Evolutionary conservation across 1,140 invertebrate genomes (phyloP).

Genomic region (Achroia grisella): DNA sequence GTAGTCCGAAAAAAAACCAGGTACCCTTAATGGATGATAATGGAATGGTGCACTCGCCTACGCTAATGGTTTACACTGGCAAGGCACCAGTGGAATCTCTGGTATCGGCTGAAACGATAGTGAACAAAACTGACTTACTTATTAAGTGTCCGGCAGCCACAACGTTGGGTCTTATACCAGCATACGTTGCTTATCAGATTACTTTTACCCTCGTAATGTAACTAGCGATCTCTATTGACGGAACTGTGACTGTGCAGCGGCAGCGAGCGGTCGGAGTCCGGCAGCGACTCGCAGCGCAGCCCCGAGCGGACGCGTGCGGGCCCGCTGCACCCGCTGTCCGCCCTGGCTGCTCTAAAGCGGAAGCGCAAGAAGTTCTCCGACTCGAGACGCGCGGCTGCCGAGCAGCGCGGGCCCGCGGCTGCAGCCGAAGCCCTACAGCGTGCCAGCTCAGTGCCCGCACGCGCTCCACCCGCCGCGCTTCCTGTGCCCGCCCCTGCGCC

Average conservation of each 20-base stretch:
- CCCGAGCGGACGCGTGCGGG: constrained; percentile 46
- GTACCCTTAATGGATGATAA: no score
- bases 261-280: constrained; percentile 55
- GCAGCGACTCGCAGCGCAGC: constrained; percentile 58
- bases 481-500: constrained; percentile 16
- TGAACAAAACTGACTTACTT: no score
- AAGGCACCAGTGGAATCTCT: no score
- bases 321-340: constrained; percentile 65
- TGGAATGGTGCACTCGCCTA: no score
- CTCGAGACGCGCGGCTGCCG: constrained; percentile 80
- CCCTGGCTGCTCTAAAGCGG: constrained; percentile 80
- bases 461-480: constrained; percentile 11
- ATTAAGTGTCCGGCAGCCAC: no score
- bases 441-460: constrained; percentile 50
- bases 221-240: no score
- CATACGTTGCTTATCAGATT: no score
- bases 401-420: constrained; percentile 10
- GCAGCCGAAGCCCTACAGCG: constrained; percentile 39
- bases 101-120: no score
- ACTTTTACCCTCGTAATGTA: no score
- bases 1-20: no score
- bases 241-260: constrained; percentile 25
- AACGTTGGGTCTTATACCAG: no score
- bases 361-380: constrained; percentile 87
- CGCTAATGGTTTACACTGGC: no score